These are phyloP conservation scores for Papilio protenor DNA, from an alignment of 2,888 invertebrate genomes.

Conservation along the genomic window DNA sequence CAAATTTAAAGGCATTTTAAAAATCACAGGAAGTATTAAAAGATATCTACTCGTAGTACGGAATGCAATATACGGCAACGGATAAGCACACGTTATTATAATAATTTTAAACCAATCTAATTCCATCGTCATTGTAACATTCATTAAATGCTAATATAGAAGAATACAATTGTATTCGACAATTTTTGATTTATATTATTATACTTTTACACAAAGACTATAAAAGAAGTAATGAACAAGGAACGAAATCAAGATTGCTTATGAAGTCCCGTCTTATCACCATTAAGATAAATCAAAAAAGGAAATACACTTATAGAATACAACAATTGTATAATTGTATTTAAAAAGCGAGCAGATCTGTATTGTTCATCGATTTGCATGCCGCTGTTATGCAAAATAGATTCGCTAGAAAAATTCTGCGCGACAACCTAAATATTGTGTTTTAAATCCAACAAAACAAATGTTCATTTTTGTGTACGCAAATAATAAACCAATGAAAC, in stretches of 20 bases:
- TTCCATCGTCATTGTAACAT: no score
- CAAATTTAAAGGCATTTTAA: neutral
- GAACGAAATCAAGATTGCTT: no score
- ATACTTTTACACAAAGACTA: no score
- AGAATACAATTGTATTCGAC: no score
- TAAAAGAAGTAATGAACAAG: no score
- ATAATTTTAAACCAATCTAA: no score
- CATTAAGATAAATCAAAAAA: neutral
- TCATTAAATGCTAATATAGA: no score
- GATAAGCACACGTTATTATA: no score
- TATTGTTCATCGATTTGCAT: slow-evolving; percentile 47
- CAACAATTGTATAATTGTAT: slow-evolving; percentile 38
- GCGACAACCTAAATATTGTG: slow-evolving; percentile 47
- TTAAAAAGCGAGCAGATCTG: slow-evolving; percentile 39
- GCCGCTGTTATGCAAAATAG: slow-evolving; percentile 48
- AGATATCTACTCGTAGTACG: neutral
- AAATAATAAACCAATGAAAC: slow-evolving; percentile 36
- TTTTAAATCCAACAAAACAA: slow-evolving; percentile 45
- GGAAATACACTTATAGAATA: neutral
- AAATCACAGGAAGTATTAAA: neutral
- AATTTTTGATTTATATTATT: no score
- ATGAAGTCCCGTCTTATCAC: no score
- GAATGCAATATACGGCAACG: neutral
- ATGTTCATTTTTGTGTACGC: slow-evolving; percentile 41
- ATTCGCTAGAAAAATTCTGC: slow-evolving; percentile 45